Percentiles rank a stretch among this genome's conserved stretches.
Evolutionary conservation across 1,140 invertebrate genomes (phyloP).

Genomic region (Metaphire vulgaris): DNA sequence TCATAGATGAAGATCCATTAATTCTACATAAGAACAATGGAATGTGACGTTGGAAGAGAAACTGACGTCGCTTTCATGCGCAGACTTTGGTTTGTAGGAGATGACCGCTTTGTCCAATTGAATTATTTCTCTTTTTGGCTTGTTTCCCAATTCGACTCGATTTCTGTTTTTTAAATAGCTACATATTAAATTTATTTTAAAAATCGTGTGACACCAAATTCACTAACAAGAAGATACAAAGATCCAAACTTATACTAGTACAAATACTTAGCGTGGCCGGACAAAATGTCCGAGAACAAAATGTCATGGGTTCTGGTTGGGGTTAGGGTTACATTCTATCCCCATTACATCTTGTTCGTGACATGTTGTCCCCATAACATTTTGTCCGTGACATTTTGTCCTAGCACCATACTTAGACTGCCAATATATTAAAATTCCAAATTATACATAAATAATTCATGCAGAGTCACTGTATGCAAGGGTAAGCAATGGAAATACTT

Average conservation of each 20-base stretch:
- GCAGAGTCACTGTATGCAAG: neutral
- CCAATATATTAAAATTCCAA: neutral
- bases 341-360: too few relatives aligned
- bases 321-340: neutral
- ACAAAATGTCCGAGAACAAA: neutral
- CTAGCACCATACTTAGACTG: neutral
- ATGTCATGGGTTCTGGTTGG: neutral
- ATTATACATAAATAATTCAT: neutral
- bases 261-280: neutral
- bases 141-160: conserved; percentile 35
- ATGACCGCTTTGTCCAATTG: conserved; percentile 45
- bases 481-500: neutral
- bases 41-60: neutral
- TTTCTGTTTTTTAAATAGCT: neutral
- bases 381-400: too few relatives aligned
- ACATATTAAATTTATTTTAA: neutral
- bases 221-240: neutral
- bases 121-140: conserved; percentile 48
- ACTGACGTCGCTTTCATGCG: conserved; percentile 44
- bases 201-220: neutral
- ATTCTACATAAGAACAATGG: neutral
- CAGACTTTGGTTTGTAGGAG: conserved; percentile 49
- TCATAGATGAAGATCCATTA: neutral
- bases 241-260: neutral
- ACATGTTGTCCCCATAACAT: too few relatives aligned